These are phyloP conservation scores for Artemia sinica DNA, from an alignment of 2,888 invertebrate genomes.

Conservation along the genomic window DNA sequence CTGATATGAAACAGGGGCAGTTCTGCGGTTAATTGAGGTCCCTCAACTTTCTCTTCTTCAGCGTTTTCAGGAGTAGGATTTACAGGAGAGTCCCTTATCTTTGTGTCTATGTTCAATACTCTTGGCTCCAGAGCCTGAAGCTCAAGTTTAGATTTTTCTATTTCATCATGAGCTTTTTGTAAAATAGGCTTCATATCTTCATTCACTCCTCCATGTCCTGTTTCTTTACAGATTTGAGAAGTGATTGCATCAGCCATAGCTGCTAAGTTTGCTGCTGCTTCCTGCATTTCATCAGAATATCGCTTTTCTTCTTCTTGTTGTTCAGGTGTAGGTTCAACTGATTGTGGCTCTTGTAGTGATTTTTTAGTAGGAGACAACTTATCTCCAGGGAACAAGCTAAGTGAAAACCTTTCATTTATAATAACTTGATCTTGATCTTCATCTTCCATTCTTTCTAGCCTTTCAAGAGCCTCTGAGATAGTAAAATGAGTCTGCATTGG, in stretches of 20 bases:
- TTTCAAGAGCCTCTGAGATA: background rate
- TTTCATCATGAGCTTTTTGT: background rate
- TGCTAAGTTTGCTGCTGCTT: slow-evolving; percentile 8
- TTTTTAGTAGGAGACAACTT: background rate
- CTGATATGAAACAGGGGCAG: background rate
- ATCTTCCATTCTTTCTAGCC: slow-evolving; percentile 11
- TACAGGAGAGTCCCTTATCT: background rate
- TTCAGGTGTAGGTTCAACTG: background rate
- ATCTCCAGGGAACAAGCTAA: slow-evolving; percentile 3
- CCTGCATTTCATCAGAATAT: slow-evolving; percentile 12
- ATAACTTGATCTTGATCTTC: slow-evolving; percentile 11
- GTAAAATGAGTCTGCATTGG: slow-evolving; percentile 12
- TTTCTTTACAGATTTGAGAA: slow-evolving; percentile 2
- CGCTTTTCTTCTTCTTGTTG: slow-evolving; percentile 6
- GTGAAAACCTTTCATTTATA: slow-evolving; percentile 13
- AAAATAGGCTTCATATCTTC: background rate
- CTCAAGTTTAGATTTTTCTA: background rate
- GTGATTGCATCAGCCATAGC: slow-evolving; percentile 6
- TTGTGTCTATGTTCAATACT: background rate
- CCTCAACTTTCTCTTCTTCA: background rate
- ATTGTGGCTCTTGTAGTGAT: background rate
- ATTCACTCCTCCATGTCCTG: background rate
- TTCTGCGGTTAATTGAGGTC: background rate
- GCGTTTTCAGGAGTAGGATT: background rate
- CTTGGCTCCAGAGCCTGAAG: background rate